Percentiles rank a stretch among this genome's conserved stretches.
phyloP scores from a whole-genome alignment of 2,888 invertebrate genomes.

The Leucophenga maculata region DNA sequence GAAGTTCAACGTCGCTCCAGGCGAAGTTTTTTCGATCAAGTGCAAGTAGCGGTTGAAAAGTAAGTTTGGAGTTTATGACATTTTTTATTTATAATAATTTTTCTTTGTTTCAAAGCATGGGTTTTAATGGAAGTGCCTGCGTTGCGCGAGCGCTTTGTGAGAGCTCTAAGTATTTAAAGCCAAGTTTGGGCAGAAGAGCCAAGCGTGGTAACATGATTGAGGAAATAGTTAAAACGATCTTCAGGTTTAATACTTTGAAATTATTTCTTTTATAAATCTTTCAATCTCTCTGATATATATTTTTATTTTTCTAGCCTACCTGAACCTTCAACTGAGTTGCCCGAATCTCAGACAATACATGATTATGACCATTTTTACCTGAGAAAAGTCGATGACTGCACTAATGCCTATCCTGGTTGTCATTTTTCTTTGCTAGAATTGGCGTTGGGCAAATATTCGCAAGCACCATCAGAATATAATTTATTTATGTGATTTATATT shows the following conservation, averaged over 20 bases:
- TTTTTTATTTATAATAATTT: background rate
- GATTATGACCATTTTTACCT: slow-evolving; percentile 78
- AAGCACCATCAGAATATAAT: slow-evolving; percentile 51
- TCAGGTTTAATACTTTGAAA: slow-evolving; percentile 75
- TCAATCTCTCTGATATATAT: background rate
- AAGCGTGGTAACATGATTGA: slow-evolving; percentile 78
- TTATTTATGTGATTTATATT: slow-evolving; percentile 48
- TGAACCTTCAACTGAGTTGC: slow-evolving; percentile 22
- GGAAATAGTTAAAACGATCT: slow-evolving; percentile 80
- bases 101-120: slow-evolving; percentile 76
- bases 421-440: slow-evolving; percentile 82
- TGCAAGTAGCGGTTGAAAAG: slow-evolving; percentile 81
- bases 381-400: slow-evolving; percentile 75
- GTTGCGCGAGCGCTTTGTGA: slow-evolving; percentile 83
- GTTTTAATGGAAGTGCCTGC: slow-evolving; percentile 81
- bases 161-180: slow-evolving; percentile 76
- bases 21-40: slow-evolving; percentile 79
- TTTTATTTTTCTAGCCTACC: slow-evolving; percentile 47
- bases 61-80: slow-evolving; percentile 65
- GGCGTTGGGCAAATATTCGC: slow-evolving; percentile 76
- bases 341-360: slow-evolving; percentile 73
- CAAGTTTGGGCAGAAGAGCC: slow-evolving; percentile 65
- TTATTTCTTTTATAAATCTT: background rate
- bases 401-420: slow-evolving; percentile 76
- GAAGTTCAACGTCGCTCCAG: slow-evolving; percentile 75